Evolutionary conservation across 2,113 vertebrate genomes (phyloP).

Genomic region (Neotoma lepida): DNA sequence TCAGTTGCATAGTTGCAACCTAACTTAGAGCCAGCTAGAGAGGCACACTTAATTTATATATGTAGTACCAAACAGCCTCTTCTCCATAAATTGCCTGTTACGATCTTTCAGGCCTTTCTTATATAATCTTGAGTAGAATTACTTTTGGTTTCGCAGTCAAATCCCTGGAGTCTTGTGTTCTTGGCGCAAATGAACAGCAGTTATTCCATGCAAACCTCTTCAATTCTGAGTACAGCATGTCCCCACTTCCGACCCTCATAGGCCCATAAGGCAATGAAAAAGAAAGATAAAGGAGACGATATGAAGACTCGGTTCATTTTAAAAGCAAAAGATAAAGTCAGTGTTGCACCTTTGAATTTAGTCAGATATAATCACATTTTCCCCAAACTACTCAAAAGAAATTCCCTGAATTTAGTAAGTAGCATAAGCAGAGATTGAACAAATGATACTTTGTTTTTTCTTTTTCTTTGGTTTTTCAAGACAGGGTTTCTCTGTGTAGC

Average conservation of each 20-base stretch:
- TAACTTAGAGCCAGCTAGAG: neutral
- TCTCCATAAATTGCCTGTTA: slow-evolving; percentile 20
- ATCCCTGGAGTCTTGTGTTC: slow-evolving; percentile 64
- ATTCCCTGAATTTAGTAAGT: slow-evolving; percentile 11
- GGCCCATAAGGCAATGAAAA: slow-evolving; percentile 35
- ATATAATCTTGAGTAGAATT: slow-evolving; percentile 44
- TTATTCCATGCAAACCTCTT: slow-evolving; percentile 37
- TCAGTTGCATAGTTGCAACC: neutral
- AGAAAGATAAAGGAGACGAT: slow-evolving; percentile 47
- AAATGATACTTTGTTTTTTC: no score
- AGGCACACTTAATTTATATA: neutral
- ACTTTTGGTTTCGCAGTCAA: slow-evolving; percentile 40
- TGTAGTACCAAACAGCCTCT: neutral
- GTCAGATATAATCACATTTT: slow-evolving; percentile 51
- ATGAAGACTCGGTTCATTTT: slow-evolving; percentile 50
- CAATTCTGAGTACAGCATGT: slow-evolving; percentile 51
- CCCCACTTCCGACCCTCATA: neutral
- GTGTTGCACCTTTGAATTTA: slow-evolving; percentile 47
- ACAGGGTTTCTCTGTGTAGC: no score
- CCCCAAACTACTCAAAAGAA: slow-evolving; percentile 14
- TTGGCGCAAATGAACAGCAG: neutral
- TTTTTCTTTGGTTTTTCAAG: no score
- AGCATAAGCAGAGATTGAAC: neutral
- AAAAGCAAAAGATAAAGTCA: slow-evolving; percentile 58
- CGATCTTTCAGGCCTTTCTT: neutral